Evolutionary conservation across 2,888 invertebrate genomes (phyloP), one percentile per base, ranked within the genome.

Genomic region (Apotomis turbidana): DNA sequence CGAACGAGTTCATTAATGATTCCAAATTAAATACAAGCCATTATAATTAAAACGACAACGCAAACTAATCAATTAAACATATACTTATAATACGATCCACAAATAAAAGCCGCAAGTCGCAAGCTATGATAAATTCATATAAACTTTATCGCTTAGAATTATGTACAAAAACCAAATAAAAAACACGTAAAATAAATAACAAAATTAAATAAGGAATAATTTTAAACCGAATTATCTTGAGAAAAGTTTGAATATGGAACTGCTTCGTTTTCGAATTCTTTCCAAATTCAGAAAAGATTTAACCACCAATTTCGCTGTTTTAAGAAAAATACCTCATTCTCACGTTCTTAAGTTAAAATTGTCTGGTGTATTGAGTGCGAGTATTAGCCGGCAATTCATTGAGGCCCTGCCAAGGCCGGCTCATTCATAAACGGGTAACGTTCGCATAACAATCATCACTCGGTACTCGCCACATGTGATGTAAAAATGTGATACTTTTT

Each of bases 371-470:
- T 55, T 27, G 54, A 51, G n/a, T 60, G 54, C 49, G 4, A 13
- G 49, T 49, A 38, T 54, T 64, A 3, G 3, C 2, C 38, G 49
- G 10, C 49, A n/a, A 49, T 55, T 66, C 71, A 71, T 67, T 61
- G 55, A 61, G 71, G 15, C 71, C 59, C 66, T 57, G 12, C 38
- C 71, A 68, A 68, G 68, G 72, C 52, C 72, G 62, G 12, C 46
- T 41, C 68, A 68, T 72, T 72, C 68, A 72, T 68, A 58, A 62
- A 27, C 67, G 61, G 52, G 68, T 71, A 66, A 60, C 46, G 66
- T 61, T 46, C 55, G 71, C 55, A 46, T 68, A 55, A 27, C 62
- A 38, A 67, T 58, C 57, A 57, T 52, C 58, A 36, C 41, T 61
- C 60, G 41, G 62, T 49, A 57, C 55, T 46, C 54, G 44, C 68